These are phyloP conservation scores for Drosophila sproati DNA, from an alignment of 1,140 invertebrate genomes.

Conservation along the genomic window DNA sequence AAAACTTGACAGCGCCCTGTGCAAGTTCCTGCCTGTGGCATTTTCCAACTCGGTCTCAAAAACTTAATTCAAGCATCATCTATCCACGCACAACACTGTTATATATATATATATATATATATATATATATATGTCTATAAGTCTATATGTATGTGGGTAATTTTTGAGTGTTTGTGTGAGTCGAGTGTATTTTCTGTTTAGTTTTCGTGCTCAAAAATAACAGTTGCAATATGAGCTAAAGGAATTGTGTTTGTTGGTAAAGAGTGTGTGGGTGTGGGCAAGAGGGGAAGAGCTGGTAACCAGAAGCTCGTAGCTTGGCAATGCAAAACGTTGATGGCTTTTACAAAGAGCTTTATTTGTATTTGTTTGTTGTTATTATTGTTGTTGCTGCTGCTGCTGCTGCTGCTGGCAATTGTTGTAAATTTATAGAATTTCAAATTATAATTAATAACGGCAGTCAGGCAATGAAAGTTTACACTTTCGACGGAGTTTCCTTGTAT, in stretches of 20 bases:
- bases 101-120: not conserved
- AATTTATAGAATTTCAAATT: slow-evolving; percentile 77
- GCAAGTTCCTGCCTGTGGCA: not conserved
- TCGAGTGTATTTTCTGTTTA: slow-evolving; percentile 28
- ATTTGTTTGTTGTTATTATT: not conserved
- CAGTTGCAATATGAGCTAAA: slow-evolving; percentile 49
- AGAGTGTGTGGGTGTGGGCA: not conserved
- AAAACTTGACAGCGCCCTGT: too few species aligned
- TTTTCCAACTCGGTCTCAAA: not conserved
- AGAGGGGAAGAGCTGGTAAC: slow-evolving; percentile 5
- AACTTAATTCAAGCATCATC: not conserved
- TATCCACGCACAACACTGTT: slow-evolving; percentile 3
- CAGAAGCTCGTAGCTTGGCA: slow-evolving; percentile 30
- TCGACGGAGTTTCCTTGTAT: slow-evolving; percentile 24
- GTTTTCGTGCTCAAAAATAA: slow-evolving; percentile 44
- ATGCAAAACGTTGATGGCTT: slow-evolving; percentile 30
- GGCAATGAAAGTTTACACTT: slow-evolving; percentile 60
- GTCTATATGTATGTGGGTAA: not conserved
- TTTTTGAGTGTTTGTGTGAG: not conserved
- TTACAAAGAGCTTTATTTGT: slow-evolving; percentile 19
- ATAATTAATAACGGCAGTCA: slow-evolving; percentile 65
- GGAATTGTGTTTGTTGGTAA: slow-evolving; percentile 4
- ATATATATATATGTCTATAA: not conserved
- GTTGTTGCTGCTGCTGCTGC: slow-evolving; percentile 13
- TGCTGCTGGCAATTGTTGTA: slow-evolving; percentile 45